Evolutionary conservation across 2,113 vertebrate species (phyloP).

Genomic region (Rhipidura dahli): DNA sequence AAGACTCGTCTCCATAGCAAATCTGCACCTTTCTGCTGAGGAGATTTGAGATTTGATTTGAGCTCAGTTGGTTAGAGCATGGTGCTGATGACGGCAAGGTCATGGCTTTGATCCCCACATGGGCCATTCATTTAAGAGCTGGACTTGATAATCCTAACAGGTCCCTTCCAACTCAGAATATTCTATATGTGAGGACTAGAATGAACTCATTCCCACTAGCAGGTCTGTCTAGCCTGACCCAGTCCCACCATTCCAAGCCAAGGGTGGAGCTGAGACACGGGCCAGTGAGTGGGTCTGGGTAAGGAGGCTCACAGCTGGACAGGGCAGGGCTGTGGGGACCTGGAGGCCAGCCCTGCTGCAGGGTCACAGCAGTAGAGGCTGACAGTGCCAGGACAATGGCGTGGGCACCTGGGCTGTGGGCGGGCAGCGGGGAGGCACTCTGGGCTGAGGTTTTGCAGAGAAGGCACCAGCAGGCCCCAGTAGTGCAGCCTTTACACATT

Average conservation of each 20-base stretch:
- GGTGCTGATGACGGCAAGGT: not conserved
- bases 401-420: no score
- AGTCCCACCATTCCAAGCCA: not conserved
- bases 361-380: not conserved
- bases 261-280: not conserved
- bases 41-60: not conserved
- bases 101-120: fast-evolving
- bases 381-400: not conserved
- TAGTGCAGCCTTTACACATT: not conserved
- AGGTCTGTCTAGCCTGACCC: not conserved
- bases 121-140: not conserved
- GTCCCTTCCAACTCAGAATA: not conserved
- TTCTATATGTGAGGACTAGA: not conserved
- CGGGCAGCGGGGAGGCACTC: not conserved
- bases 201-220: not conserved
- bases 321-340: not conserved
- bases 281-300: not conserved
- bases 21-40: not conserved
- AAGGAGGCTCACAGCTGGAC: not conserved
- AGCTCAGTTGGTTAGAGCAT: not conserved
- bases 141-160: not conserved
- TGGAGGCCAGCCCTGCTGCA: not conserved
- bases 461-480: not conserved
- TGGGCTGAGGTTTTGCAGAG: not conserved
- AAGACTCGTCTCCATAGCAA: not conserved